phyloP scores from a whole-genome alignment of 2,113 vertebrate species.

The Carlito syrichta region DNA sequence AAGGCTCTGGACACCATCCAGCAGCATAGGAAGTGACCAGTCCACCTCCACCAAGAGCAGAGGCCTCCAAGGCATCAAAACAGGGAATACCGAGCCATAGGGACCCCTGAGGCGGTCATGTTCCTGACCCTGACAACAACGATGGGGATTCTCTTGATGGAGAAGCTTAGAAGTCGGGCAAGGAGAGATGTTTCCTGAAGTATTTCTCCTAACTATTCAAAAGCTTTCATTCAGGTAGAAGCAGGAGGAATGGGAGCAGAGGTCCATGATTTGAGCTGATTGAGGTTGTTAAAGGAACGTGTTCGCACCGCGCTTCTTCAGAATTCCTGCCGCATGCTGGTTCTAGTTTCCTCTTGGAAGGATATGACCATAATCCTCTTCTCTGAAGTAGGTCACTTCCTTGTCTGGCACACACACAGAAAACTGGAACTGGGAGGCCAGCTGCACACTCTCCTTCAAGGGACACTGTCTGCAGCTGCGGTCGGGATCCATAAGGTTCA shows the following conservation, averaged over 20 bases:
- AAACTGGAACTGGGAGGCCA: too few relatives aligned
- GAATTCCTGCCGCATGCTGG: too few relatives aligned
- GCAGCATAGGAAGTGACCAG: not conserved
- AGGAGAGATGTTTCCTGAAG: not conserved
- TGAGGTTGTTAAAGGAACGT: too few relatives aligned
- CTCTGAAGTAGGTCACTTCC: too few relatives aligned
- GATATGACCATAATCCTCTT: too few relatives aligned
- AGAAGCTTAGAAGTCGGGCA: not conserved
- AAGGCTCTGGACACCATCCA: not conserved
- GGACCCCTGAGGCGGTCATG: not conserved
- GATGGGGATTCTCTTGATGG: not conserved
- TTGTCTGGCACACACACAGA: too few relatives aligned
- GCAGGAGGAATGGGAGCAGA: slow-evolving; percentile 10
- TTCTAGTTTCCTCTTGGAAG: too few relatives aligned
- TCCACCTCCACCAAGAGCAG: not conserved
- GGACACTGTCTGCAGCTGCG: too few relatives aligned
- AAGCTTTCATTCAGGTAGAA: not conserved
- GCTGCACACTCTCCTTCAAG: too few relatives aligned
- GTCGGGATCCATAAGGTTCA: too few relatives aligned
- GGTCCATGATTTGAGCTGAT: not conserved
- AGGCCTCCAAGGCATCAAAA: not conserved
- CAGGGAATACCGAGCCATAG: not conserved
- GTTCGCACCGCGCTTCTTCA: too few relatives aligned
- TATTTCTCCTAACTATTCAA: not conserved
- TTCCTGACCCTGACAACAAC: not conserved